These are phyloP conservation scores for Berghia stephanieae DNA, from an alignment of 1,140 invertebrate species.

Conservation along the genomic window DNA sequence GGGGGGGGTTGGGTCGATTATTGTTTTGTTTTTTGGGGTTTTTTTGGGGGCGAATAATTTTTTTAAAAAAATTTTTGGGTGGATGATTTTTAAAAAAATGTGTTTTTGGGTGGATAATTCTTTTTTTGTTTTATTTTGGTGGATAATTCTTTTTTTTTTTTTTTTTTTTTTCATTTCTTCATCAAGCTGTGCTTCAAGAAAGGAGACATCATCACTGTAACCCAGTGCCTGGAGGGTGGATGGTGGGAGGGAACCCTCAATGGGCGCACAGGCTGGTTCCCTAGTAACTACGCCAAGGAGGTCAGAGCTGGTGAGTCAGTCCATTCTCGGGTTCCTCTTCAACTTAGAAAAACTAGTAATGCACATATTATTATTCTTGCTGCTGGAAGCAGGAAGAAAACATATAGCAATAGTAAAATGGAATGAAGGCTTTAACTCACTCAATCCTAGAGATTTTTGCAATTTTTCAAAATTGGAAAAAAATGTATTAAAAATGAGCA, in stretches of 20 bases:
- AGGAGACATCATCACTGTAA: constrained; percentile 95
- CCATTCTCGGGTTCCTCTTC: too few relatives aligned
- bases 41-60: background rate
- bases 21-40: background rate
- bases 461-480: too few relatives aligned
- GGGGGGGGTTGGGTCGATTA: background rate
- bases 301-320: constrained; percentile 72
- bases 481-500: too few relatives aligned
- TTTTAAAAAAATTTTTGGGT: background rate
- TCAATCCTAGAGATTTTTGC: too few relatives aligned
- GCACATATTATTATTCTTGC: too few relatives aligned
- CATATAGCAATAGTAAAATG: too few relatives aligned
- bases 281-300: constrained; percentile 95
- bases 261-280: constrained; percentile 98
- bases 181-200: constrained; percentile 92
- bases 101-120: background rate
- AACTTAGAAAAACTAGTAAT: too few relatives aligned
- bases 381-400: too few relatives aligned
- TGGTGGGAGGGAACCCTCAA: constrained; percentile 98
- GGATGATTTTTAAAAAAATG: background rate
- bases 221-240: constrained; percentile 90
- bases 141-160: background rate
- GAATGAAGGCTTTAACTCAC: too few relatives aligned
- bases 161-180: constrained; percentile 39
- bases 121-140: background rate